Conservation (phyloP, 2,888 invertebrate genomes). For the Lithodes maja region DNA sequence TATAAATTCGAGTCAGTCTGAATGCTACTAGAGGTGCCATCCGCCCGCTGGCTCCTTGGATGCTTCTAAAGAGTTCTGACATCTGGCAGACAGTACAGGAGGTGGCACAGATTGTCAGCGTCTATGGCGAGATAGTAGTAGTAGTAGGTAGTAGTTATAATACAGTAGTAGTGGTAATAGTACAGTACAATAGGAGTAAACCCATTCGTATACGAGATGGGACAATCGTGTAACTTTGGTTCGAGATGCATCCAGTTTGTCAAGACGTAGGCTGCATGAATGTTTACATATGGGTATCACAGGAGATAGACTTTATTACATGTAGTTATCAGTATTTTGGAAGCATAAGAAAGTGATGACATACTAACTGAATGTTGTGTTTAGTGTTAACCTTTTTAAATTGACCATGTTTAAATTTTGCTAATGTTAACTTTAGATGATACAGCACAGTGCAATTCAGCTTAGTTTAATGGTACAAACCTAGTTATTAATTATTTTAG, state of each 20-base stretch:
- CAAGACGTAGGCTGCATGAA: neutral
- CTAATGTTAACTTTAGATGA: too few relatives aligned
- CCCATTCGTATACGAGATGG: conserved; percentile 25
- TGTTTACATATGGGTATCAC: neutral
- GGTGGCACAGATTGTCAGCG: conserved; percentile 32
- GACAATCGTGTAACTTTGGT: neutral
- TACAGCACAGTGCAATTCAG: too few relatives aligned
- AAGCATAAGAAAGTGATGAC: neutral
- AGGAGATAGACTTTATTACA: too few relatives aligned
- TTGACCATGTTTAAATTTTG: too few relatives aligned
- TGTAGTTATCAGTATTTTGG: neutral
- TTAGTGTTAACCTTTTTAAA: too few relatives aligned
- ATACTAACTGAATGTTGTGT: neutral
- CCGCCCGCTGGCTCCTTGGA: conserved; percentile 24
- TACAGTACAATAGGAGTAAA: conserved; percentile 2
- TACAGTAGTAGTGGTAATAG: conserved; percentile 19
- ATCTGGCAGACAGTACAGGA: conserved; percentile 48
- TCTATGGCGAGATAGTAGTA: conserved; percentile 33
- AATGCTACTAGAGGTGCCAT: conserved; percentile 23
- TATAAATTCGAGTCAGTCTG: conserved; percentile 39
- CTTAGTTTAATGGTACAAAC: too few relatives aligned
- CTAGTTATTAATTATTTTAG: too few relatives aligned
- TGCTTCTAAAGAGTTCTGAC: conserved; percentile 41
- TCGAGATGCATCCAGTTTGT: neutral
- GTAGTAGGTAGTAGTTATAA: conserved; percentile 22